Conservation (phyloP, 1,140 invertebrate species). For the Drosophila repletoides region DNA sequence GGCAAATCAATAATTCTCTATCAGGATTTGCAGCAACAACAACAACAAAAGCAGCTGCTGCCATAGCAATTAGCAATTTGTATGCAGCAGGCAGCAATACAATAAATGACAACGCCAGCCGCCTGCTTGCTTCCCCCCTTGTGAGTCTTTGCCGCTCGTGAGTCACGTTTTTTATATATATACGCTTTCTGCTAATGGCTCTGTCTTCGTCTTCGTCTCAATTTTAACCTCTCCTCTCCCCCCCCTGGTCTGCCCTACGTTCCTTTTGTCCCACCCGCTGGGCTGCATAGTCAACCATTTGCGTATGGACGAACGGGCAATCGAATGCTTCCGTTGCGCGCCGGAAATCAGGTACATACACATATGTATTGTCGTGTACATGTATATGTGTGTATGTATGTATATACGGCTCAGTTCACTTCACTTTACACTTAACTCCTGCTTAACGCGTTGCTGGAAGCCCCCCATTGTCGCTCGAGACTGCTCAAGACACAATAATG, state of each 20-base stretch:
- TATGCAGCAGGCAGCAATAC: constrained; percentile 20
- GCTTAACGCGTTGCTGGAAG: constrained; percentile 22
- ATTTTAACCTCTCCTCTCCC: not conserved
- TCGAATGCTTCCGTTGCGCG: constrained; percentile 74
- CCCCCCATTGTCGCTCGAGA: constrained; percentile 41
- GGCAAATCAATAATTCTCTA: constrained; percentile 76
- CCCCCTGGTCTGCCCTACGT: not conserved
- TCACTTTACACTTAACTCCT: constrained; percentile 15
- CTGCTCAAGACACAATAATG: constrained; percentile 32
- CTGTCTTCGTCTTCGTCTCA: not conserved
- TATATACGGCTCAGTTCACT: constrained; percentile 13
- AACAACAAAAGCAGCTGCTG: not conserved
- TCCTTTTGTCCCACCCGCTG: too few relatives aligned
- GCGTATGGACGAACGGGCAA: constrained; percentile 50
- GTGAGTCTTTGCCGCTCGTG: not conserved
- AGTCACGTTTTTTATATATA: constrained; percentile 25
- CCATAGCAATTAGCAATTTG: constrained; percentile 43
- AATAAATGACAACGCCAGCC: constrained; percentile 13
- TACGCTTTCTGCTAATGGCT: constrained; percentile 5
- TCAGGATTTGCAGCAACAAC: constrained; percentile 56
- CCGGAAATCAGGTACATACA: constrained; percentile 74
- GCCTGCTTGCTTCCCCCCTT: not conserved
- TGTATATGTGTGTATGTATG: not conserved
- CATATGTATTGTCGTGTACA: not conserved
- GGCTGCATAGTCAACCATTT: constrained; percentile 37